A percentile compares a stretch with the other conserved stretches of the same genome.
phyloP scores from a whole-genome alignment of 2,797 vertebrate species.

The Poecilia wingei region DNA sequence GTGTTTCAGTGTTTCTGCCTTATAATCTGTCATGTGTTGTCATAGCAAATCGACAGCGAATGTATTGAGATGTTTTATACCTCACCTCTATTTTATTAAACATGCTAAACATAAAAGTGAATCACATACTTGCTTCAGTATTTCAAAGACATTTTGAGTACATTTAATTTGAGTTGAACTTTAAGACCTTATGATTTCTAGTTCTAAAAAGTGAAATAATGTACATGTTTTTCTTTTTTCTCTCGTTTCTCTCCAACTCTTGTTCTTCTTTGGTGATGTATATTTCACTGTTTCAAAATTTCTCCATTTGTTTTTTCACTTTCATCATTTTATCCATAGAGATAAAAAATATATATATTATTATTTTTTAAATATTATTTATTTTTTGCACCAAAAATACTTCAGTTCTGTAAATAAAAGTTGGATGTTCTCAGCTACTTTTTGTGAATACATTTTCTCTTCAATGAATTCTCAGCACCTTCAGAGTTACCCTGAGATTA shows the following conservation, averaged over 20 bases:
- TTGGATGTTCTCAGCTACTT: neutral
- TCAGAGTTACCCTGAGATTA: neutral
- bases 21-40: slow-evolving; percentile 10
- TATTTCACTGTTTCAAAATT: neutral
- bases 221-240: neutral
- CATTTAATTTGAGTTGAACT: too few relatives aligned
- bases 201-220: neutral
- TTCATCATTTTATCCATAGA: neutral
- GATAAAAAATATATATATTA: too few relatives aligned
- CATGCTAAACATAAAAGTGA: neutral
- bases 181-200: neutral
- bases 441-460: neutral
- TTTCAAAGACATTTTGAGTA: neutral
- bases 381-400: neutral
- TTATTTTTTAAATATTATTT: neutral
- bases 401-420: neutral
- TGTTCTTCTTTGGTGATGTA: neutral
- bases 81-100: neutral
- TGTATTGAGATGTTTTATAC: neutral
- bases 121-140: neutral
- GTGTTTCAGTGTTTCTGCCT: slow-evolving; percentile 7
- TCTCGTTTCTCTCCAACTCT: neutral
- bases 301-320: neutral
- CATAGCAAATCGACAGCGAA: neutral
- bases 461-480: neutral